Evolutionary conservation across 2,797 vertebrate genomes (phyloP).

Genomic region (Malurus leucopterus): DNA sequence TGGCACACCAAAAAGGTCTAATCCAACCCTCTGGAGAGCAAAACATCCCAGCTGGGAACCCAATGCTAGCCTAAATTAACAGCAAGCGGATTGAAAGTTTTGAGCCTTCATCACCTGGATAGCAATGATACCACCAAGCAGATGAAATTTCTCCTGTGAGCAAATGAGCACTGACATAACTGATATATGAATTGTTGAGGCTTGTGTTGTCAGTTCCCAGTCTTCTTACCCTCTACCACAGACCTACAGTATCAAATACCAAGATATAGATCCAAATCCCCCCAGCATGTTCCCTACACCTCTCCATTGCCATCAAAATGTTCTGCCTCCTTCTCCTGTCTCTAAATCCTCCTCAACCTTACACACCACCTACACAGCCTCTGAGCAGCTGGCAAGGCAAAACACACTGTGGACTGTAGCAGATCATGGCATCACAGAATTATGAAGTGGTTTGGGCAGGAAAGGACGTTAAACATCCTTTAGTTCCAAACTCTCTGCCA

Average conservation of each 20-base stretch:
- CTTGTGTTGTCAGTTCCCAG: background rate
- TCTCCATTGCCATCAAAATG: background rate
- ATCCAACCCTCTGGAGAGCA: background rate
- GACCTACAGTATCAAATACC: background rate
- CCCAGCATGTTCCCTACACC: rapidly evolving
- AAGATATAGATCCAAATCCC: background rate
- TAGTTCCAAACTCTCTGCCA: background rate
- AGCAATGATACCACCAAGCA: background rate
- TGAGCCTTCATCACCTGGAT: rapidly evolving
- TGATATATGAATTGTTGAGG: background rate
- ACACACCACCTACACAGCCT: rapidly evolving
- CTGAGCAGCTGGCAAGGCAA: background rate
- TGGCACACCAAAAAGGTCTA: background rate
- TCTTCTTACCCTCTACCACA: background rate
- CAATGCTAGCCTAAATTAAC: background rate
- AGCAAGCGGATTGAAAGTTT: background rate
- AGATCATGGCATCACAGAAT: background rate
- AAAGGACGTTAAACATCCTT: background rate
- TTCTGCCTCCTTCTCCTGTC: background rate
- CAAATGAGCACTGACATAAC: background rate
- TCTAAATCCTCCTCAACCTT: background rate
- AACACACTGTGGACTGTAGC: rapidly evolving
- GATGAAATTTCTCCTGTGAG: background rate
- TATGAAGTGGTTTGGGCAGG: background rate
- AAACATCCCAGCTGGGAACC: background rate